phyloP scores from a whole-genome alignment of 2,797 vertebrate species.

The Centropyge bicolor region DNA sequence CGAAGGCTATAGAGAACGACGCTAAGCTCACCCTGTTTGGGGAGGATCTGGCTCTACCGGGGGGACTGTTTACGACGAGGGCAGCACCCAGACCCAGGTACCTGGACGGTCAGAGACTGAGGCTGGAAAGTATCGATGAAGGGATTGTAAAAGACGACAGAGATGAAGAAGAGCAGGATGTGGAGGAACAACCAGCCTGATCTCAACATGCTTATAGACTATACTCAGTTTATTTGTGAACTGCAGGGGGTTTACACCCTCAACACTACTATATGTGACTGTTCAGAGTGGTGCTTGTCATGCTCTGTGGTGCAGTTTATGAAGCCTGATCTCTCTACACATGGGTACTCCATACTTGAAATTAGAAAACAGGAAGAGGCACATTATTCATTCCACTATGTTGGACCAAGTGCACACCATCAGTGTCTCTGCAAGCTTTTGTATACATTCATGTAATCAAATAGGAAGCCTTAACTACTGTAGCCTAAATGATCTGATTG shows the following conservation, averaged over 20 bases:
- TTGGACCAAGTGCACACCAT: slow-evolving; percentile 50
- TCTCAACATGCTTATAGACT: slow-evolving; percentile 16
- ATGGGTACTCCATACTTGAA: slow-evolving; percentile 59
- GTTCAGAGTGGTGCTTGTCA: not conserved
- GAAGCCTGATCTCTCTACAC: slow-evolving; percentile 30
- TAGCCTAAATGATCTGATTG: slow-evolving; percentile 41
- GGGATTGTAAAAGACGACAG: slow-evolving; percentile 89
- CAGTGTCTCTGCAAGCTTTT: slow-evolving; percentile 44
- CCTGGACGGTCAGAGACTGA: slow-evolving; percentile 89
- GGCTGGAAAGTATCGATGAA: slow-evolving; percentile 96
- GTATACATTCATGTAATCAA: slow-evolving; percentile 53
- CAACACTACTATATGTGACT: not conserved
- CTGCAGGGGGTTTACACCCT: slow-evolving; percentile 7
- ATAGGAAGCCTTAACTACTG: slow-evolving; percentile 79
- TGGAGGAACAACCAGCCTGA: slow-evolving; percentile 64
- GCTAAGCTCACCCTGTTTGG: slow-evolving; percentile 95
- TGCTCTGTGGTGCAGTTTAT: slow-evolving; percentile 28
- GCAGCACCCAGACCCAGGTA: slow-evolving; percentile 84
- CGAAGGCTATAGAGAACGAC: slow-evolving; percentile 94
- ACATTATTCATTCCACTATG: slow-evolving; percentile 56
- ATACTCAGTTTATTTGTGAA: not conserved
- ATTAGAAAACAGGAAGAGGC: slow-evolving; percentile 47
- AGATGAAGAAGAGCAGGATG: slow-evolving; percentile 72
- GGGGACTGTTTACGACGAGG: slow-evolving; percentile 77
- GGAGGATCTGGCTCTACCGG: slow-evolving; percentile 82